Percentiles rank a stretch among this genome's conserved stretches.
These are phyloP conservation scores for Rhizomys pruinosus DNA, from an alignment of 2,113 vertebrate genomes.

Conservation along the genomic window DNA sequence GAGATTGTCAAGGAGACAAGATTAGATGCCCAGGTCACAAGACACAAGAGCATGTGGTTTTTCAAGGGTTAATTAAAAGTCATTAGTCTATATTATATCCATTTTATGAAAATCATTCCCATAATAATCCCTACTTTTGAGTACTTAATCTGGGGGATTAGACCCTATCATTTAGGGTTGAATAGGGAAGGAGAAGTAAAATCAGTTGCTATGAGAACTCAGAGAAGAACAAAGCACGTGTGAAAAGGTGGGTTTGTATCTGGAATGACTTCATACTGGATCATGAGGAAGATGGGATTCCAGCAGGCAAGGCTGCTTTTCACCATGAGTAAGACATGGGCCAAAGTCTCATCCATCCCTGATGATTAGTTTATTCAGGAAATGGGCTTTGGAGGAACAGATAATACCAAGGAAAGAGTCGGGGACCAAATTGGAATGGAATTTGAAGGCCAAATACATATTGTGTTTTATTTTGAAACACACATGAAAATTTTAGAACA, in stretches of 20 bases:
- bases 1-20: too few relatives aligned
- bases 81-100: too few relatives aligned
- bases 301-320: background rate
- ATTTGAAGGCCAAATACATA: background rate
- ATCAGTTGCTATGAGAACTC: background rate
- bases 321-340: background rate
- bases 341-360: rapidly evolving
- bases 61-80: too few relatives aligned
- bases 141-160: constrained; percentile 21
- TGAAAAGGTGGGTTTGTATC: background rate
- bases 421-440: background rate
- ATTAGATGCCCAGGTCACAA: too few relatives aligned
- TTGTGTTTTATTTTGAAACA: background rate
- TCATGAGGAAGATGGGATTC: background rate
- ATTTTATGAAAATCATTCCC: too few relatives aligned
- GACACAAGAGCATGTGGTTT: too few relatives aligned
- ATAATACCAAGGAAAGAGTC: background rate
- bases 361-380: background rate
- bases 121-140: background rate
- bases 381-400: background rate
- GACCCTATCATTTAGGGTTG: background rate
- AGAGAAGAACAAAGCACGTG: background rate
- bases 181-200: constrained; percentile 30
- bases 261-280: background rate
- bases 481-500: constrained; percentile 4